Conservation (phyloP, 2,888 invertebrate genomes). For the Chrysina gloriosa region DNA sequence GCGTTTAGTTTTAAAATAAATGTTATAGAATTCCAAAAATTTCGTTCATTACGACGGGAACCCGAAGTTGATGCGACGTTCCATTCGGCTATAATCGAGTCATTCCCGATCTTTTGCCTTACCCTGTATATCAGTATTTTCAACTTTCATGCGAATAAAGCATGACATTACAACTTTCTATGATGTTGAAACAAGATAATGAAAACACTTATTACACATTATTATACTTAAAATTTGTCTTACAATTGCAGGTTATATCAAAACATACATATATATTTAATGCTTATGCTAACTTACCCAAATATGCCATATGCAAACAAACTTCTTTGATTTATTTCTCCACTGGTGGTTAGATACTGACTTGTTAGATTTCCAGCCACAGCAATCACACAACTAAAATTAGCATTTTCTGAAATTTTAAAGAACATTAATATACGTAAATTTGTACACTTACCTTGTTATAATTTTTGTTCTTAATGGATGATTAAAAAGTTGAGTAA, state of each 20-base stretch:
- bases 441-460: slow-evolving; percentile 76
- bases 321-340: slow-evolving; percentile 73
- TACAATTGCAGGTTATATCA: neutral
- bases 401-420: slow-evolving; percentile 40
- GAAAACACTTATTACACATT: neutral
- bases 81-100: no score
- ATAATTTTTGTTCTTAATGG: slow-evolving; percentile 84
- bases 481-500: slow-evolving; percentile 79
- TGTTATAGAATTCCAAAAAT: neutral
- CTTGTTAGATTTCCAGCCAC: slow-evolving; percentile 79
- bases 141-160: no score
- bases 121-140: no score
- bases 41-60: no score
- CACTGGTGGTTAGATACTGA: slow-evolving; percentile 76
- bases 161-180: no score
- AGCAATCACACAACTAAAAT: slow-evolving; percentile 77
- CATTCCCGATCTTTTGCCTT: no score
- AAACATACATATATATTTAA: neutral
- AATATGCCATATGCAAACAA: slow-evolving; percentile 79
- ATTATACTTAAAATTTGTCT: neutral
- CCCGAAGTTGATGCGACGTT: no score
- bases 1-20: neutral
- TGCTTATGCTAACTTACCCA: slow-evolving; percentile 69
- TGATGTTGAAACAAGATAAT: no score
- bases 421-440: slow-evolving; percentile 9